Conservation (phyloP, 2,797 vertebrate species). For the Malacoctenus gilli region DNA sequence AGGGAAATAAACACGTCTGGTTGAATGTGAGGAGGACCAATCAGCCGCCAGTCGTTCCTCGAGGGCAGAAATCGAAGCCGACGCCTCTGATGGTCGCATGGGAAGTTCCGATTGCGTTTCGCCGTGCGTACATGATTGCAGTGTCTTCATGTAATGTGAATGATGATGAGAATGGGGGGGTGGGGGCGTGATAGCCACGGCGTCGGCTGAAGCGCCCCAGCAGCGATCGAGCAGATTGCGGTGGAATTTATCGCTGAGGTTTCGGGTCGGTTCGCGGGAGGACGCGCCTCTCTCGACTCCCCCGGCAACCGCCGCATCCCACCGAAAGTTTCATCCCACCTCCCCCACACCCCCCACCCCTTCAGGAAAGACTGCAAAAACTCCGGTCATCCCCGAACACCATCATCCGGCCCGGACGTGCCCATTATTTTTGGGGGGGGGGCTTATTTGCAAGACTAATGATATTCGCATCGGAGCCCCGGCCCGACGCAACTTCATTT, state of each 20-base stretch:
- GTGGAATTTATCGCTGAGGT: too few species aligned
- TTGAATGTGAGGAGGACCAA: slow-evolving; percentile 40
- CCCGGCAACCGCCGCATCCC: too few species aligned
- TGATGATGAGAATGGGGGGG: neutral
- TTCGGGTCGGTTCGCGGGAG: too few species aligned
- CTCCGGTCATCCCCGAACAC: neutral
- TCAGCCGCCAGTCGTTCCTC: slow-evolving; percentile 39
- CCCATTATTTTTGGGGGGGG: neutral
- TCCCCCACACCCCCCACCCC: neutral
- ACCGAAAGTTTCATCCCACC: neutral
- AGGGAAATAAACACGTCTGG: slow-evolving; percentile 62
- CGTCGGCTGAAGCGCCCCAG: too few species aligned
- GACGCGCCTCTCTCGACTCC: too few species aligned
- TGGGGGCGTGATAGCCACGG: neutral
- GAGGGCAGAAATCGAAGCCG: slow-evolving; percentile 30
- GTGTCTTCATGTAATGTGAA: neutral
- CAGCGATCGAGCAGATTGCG: too few species aligned
- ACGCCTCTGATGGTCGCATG: slow-evolving; percentile 19
- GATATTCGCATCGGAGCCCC: neutral
- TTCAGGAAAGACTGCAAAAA: neutral
- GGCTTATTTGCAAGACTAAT: neutral
- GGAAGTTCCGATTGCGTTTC: slow-evolving; percentile 13
- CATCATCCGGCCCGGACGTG: neutral
- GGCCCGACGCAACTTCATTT: neutral
- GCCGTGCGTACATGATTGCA: slow-evolving; percentile 6